Evolutionary conservation across 2,797 vertebrate genomes (phyloP).

Genomic region (Semaprochilodus insignis): DNA sequence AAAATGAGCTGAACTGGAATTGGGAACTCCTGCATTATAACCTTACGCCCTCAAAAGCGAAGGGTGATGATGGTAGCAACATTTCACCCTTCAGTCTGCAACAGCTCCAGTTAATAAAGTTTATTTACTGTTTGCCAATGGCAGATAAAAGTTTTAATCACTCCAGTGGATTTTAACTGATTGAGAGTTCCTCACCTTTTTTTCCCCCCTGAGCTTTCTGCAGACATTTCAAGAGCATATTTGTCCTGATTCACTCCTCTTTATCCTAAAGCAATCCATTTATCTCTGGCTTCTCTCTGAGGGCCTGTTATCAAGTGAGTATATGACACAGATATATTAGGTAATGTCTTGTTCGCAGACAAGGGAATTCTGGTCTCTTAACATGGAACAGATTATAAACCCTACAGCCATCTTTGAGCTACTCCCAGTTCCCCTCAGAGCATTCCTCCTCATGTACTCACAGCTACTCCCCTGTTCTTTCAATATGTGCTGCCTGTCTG

Average conservation of each 20-base stretch:
- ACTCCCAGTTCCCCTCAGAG: not conserved
- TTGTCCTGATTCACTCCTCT: constrained; percentile 21
- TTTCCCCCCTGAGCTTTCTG: constrained; percentile 8
- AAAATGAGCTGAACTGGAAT: no score
- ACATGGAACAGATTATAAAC: constrained; percentile 18
- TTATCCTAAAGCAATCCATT: constrained; percentile 23
- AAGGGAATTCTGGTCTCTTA: constrained; percentile 16
- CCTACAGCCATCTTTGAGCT: constrained; percentile 21
- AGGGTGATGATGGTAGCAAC: not conserved
- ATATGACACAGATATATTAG: constrained; percentile 36
- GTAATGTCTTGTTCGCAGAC: constrained; percentile 24
- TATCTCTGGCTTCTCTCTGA: constrained; percentile 10
- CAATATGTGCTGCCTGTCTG: not conserved
- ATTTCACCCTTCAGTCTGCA: constrained; percentile 1
- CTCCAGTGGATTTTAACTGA: constrained; percentile 8
- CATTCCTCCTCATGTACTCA: constrained; percentile 4
- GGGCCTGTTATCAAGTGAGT: constrained; percentile 38
- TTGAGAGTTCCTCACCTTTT: not conserved
- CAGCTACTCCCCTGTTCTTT: not conserved
- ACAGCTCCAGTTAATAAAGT: not conserved
- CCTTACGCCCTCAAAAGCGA: not conserved
- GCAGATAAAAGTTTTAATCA: not conserved
- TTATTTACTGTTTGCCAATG: not conserved
- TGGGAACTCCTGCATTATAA: no score
- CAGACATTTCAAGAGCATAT: not conserved